These are phyloP conservation scores for Cyphomyrus discorhynchus DNA, from an alignment of 2,113 vertebrate species.

Conservation along the genomic window DNA sequence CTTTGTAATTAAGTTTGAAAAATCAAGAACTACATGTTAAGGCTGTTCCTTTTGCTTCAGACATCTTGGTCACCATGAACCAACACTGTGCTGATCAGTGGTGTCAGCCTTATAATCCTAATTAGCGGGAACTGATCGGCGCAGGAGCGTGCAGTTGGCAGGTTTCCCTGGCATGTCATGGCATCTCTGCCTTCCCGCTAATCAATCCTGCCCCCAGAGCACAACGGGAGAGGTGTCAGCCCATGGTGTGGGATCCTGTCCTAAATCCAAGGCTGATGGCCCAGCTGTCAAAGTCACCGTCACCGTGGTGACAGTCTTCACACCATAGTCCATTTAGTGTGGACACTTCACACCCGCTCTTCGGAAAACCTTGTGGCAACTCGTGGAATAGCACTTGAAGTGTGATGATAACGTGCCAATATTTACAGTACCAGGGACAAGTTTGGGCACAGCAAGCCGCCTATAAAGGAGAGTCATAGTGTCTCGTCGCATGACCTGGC, in stretches of 20 bases:
- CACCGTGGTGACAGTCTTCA: background rate
- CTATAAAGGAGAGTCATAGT: background rate
- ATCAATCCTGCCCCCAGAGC: background rate
- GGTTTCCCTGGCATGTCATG: background rate
- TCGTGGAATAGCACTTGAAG: background rate
- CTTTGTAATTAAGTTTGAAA: conserved; percentile 5
- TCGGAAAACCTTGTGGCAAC: background rate
- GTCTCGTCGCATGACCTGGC: background rate
- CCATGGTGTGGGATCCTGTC: background rate
- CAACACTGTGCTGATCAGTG: background rate
- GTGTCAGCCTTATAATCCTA: background rate
- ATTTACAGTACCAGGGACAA: background rate
- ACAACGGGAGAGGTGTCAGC: background rate
- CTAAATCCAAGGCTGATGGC: background rate
- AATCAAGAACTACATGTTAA: background rate
- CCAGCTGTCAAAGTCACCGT: background rate
- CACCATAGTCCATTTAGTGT: background rate
- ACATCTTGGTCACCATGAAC: background rate
- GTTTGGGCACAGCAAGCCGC: background rate
- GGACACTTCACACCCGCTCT: background rate
- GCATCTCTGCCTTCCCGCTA: background rate
- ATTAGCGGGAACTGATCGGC: background rate
- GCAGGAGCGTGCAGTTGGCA: background rate
- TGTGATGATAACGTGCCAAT: background rate
- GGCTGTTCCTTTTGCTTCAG: background rate